A percentile compares a stretch with the other conserved stretches of the same genome.
Conservation (phyloP, 2,888 invertebrate species). For the Macrophya annulata region DNA sequence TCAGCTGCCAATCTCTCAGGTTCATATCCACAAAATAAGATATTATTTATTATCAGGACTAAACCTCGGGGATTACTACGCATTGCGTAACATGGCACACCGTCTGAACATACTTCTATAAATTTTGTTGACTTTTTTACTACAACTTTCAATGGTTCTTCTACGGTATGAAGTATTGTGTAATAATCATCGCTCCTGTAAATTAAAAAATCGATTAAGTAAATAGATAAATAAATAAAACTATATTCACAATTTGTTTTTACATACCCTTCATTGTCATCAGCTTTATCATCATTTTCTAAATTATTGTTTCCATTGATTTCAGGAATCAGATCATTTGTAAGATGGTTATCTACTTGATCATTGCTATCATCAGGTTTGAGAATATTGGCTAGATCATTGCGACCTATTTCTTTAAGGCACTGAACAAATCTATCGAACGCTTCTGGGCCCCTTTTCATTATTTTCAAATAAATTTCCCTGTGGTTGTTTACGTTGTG, state of each 20-base stretch:
- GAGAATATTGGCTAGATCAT: slow-evolving; percentile 66
- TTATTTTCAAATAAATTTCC: slow-evolving; percentile 70
- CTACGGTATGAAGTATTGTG: slow-evolving; percentile 60
- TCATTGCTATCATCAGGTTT: slow-evolving; percentile 46
- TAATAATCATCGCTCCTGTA: slow-evolving; percentile 54
- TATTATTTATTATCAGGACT: slow-evolving; percentile 75
- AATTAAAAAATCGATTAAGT: not conserved
- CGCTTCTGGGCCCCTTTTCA: slow-evolving; percentile 75
- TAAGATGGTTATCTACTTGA: slow-evolving; percentile 31
- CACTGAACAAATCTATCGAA: slow-evolving; percentile 70
- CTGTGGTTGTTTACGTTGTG: slow-evolving; percentile 26
- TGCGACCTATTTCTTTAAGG: slow-evolving; percentile 69
- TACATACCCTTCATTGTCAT: slow-evolving; percentile 22
- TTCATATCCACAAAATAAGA: slow-evolving; percentile 61
- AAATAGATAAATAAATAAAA: not conserved
- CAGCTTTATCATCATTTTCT: slow-evolving; percentile 1
- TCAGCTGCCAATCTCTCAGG: slow-evolving; percentile 67
- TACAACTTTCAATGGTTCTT: slow-evolving; percentile 67
- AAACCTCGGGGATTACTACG: slow-evolving; percentile 74
- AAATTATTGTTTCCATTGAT: slow-evolving; percentile 39
- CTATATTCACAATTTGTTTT: not conserved
- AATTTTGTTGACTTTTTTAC: slow-evolving; percentile 71
- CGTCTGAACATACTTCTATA: slow-evolving; percentile 63
- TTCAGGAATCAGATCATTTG: slow-evolving; percentile 41
- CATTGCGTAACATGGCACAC: slow-evolving; percentile 73